These are phyloP conservation scores for Temnothorax longispinosus DNA, from an alignment of 1,140 invertebrate genomes.

Conservation along the genomic window DNA sequence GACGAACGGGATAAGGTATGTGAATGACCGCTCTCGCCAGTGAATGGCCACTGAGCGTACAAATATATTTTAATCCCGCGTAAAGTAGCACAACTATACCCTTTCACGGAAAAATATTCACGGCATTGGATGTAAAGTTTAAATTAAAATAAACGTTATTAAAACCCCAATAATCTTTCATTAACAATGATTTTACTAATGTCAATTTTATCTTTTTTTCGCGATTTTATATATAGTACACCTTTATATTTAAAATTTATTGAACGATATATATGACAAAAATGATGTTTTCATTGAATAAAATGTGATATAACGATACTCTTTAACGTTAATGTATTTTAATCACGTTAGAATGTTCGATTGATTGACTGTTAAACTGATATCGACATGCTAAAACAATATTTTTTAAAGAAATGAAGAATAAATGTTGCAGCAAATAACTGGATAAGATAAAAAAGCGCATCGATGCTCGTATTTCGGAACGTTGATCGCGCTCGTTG, in stretches of 20 bases:
- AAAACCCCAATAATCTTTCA: background rate
- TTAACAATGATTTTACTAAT: background rate
- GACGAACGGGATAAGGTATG: constrained; percentile 48
- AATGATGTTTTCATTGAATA: background rate
- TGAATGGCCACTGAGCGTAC: background rate
- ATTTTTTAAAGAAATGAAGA: background rate
- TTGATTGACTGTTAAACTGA: background rate
- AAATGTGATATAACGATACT: background rate
- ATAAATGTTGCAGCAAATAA: background rate
- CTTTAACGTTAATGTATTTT: background rate
- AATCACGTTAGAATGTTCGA: background rate
- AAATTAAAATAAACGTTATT: background rate
- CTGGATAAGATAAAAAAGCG: background rate
- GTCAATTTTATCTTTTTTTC: background rate
- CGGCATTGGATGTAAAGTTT: background rate
- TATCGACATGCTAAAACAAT: background rate
- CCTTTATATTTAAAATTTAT: background rate
- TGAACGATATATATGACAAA: background rate
- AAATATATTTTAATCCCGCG: background rate
- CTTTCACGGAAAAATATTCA: background rate
- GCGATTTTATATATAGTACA: background rate
- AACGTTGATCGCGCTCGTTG: constrained; percentile 13
- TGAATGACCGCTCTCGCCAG: constrained; percentile 44
- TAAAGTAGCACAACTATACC: background rate
- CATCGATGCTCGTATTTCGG: background rate